A percentile compares a stretch with the other conserved stretches of the same genome.
Evolutionary conservation across 2,113 vertebrate species (phyloP).

Genomic region (Tylochromis polylepis): DNA sequence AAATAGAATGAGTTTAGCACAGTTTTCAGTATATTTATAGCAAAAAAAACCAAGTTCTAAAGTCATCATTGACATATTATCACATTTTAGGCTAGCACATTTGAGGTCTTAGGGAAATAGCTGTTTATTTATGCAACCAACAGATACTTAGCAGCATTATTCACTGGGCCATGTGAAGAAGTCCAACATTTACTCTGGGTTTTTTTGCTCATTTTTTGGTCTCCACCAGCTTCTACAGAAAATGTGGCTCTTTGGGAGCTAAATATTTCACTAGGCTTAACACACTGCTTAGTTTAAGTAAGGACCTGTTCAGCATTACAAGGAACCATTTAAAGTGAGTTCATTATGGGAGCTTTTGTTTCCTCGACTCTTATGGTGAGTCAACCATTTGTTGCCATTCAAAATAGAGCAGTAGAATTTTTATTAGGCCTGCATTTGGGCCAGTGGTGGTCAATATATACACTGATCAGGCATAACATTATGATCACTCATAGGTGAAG

Average conservation of each 20-base stretch:
- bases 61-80: neutral
- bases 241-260: neutral
- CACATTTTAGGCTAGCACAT: neutral
- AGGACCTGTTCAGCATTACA: neutral
- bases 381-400: neutral
- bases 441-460: neutral
- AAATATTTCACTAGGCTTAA: neutral
- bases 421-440: neutral
- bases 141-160: neutral
- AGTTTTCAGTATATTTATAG: neutral
- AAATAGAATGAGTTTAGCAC: neutral
- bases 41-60: neutral
- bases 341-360: rapidly evolving
- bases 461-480: neutral
- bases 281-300: neutral
- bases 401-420: neutral
- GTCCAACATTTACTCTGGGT: neutral
- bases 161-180: neutral
- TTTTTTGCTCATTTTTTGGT: neutral
- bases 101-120: neutral
- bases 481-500: neutral
- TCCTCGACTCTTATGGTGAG: neutral
- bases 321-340: neutral
- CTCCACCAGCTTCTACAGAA: neutral
- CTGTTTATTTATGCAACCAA: neutral